Base-by-base conservation (phyloP, 2,113 vertebrate genomes). In the Xenopus laevis region DNA sequence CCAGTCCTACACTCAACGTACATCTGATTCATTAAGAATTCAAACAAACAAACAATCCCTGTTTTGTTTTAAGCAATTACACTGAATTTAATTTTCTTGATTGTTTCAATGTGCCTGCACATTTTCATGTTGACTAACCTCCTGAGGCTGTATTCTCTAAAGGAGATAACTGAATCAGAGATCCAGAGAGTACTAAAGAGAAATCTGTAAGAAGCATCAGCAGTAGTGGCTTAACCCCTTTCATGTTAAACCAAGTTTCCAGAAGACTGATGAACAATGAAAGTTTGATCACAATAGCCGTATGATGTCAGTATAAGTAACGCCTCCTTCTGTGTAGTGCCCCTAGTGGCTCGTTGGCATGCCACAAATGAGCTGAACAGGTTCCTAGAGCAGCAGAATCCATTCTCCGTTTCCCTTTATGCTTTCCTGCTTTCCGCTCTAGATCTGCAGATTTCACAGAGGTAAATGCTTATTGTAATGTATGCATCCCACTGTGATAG, bases 281-380 rank as follows among this genome's bases (percentile, higher is more conserved):
- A 61, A 23, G 21, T 16, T 52, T 53, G 59, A 10, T 50, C 47
- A 12, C 10, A 50, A 12, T 15, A 50, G 10, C 47, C 47, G 15
- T 63, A 20, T 61, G 57, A 61, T 71, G 69, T 71, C 69, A 63
- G 20, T 63, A 63, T 23, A 50, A 74, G 60, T 21, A 61, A 47
- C 72, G 46, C 72, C 72, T 47, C 72, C 72, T 74, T 45, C 50
- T 46, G 15, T 15, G 18, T 21, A 18, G 62, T 21, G 67, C 52
- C 70, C 13, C 63, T 13, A 61, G 9, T 21, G 53, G 44, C 64
- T 17, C 12, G n/a, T 20, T 59, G 57, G 33, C n/a, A 55, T 46
- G 4, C 33, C 21, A 33, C 71, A 72, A 18, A 47, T 44, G 11
- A 59, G 13, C 44, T 40, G 44, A 59, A 59, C 40, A 74, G 64